phyloP scores from a whole-genome alignment of 37 sponge, comb jelly and placozoan species.

The Aphrocallistes beatrix region DNA sequence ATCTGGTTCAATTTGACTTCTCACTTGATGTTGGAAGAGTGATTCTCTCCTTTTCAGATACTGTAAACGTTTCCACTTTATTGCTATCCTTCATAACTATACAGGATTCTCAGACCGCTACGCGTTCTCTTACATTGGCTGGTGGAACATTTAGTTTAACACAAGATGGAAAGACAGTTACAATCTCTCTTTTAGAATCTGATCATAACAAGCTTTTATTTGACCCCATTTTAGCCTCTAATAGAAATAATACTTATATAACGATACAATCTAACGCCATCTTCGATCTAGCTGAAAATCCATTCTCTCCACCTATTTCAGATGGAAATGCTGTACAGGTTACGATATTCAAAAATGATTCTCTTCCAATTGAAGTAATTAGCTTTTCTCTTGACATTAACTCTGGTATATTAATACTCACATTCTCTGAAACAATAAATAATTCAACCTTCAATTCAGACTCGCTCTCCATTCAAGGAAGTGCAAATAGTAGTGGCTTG shows the following conservation, averaged over 20 bases:
- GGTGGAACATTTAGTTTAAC: neutral
- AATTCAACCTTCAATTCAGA: conserved; percentile 20
- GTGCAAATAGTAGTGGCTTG: neutral
- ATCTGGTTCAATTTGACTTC: conserved; percentile 32
- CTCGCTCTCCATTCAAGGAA: neutral
- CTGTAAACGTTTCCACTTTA: conserved; percentile 50
- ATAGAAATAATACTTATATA: conserved; percentile 47
- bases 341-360: neutral
- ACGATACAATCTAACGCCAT: conserved; percentile 32
- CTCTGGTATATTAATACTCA: conserved; percentile 42
- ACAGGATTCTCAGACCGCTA: neutral
- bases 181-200: conserved; percentile 23
- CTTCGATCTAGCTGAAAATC: conserved; percentile 47
- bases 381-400: conserved; percentile 2
- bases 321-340: conserved; percentile 26
- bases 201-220: conserved; percentile 53
- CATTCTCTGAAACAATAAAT: conserved; percentile 62
- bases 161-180: conserved; percentile 20
- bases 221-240: conserved; percentile 29
- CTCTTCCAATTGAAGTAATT: neutral
- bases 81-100: neutral
- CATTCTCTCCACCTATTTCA: neutral
- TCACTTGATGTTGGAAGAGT: conserved; percentile 49
- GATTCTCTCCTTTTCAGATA: conserved; percentile 63
- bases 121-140: neutral